A percentile compares a stretch with the other conserved stretches of the same genome.
Conservation (phyloP, 2,113 vertebrate species). For the Calyptomena viridis region DNA sequence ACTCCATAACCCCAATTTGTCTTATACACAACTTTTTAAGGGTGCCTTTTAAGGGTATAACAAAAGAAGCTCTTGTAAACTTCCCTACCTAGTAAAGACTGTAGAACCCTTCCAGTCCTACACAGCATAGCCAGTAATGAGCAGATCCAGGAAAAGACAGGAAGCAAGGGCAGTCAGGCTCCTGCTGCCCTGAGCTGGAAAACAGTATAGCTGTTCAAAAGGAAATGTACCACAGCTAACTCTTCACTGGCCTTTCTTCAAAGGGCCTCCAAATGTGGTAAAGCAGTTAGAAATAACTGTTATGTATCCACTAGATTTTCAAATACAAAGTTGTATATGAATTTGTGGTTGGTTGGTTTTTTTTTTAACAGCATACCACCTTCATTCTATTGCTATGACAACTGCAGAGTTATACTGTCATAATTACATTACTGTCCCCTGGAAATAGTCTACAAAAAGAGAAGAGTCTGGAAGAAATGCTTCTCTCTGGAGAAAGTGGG, state of each 20-base stretch:
- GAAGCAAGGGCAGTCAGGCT: neutral
- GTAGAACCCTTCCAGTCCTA: neutral
- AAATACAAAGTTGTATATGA: too few relatives aligned
- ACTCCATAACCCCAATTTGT: neutral
- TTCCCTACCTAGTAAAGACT: neutral
- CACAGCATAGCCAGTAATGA: accelerated
- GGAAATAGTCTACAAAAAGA: neutral
- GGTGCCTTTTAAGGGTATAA: neutral
- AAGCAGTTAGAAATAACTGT: neutral
- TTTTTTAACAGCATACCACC: neutral
- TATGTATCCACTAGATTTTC: neutral
- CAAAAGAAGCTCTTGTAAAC: neutral
- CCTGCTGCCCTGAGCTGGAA: neutral
- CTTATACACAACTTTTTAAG: neutral
- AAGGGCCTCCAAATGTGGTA: neutral
- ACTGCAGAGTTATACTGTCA: neutral
- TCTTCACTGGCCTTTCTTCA: neutral
- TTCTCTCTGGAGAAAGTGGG: neutral
- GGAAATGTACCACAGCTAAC: neutral
- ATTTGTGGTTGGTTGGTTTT: neutral
- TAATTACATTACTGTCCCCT: neutral
- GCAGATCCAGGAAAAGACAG: neutral
- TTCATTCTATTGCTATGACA: conserved; percentile 10
- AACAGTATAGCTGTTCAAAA: neutral
- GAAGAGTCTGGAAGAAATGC: neutral